Conservation (phyloP, 2,888 invertebrate genomes). For the Pristionchus maxplancki region DNA sequence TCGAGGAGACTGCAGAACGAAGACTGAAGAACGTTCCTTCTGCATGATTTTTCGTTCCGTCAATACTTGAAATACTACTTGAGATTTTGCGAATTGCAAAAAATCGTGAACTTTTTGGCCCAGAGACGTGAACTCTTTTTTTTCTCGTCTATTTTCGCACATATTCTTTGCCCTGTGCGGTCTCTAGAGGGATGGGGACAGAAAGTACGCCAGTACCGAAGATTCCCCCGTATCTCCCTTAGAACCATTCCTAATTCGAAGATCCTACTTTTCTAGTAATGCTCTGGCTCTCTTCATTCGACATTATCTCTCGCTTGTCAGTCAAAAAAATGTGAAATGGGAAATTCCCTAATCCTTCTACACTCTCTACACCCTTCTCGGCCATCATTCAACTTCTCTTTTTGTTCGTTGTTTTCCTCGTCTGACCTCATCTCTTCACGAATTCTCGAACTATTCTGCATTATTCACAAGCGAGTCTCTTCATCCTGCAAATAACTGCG, state of each 20-base stretch:
- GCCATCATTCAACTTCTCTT: neutral
- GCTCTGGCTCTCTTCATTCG: neutral
- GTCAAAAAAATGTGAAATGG: neutral
- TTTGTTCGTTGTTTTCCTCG: neutral
- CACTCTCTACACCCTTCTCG: neutral
- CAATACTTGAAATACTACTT: neutral
- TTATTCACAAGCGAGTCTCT: neutral
- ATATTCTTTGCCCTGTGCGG: too few relatives aligned
- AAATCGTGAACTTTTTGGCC: too few relatives aligned
- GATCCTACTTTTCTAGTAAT: conserved; percentile 6
- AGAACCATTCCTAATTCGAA: neutral
- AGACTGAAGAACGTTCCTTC: neutral
- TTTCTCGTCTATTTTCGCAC: too few relatives aligned
- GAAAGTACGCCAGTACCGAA: neutral
- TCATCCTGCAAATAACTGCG: neutral
- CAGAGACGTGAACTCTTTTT: too few relatives aligned
- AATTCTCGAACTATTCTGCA: conserved; percentile 12
- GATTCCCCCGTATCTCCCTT: too few relatives aligned
- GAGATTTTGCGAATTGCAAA: too few relatives aligned
- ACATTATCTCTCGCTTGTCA: neutral
- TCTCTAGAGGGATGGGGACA: neutral
- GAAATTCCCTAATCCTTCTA: neutral
- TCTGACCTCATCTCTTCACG: conserved; percentile 1
- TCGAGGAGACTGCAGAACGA: neutral
- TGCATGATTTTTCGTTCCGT: neutral